Evolutionary conservation across 2,797 vertebrate species (phyloP), one percentile per base, ranked within the genome.

Genomic region (Allobates femoralis): DNA sequence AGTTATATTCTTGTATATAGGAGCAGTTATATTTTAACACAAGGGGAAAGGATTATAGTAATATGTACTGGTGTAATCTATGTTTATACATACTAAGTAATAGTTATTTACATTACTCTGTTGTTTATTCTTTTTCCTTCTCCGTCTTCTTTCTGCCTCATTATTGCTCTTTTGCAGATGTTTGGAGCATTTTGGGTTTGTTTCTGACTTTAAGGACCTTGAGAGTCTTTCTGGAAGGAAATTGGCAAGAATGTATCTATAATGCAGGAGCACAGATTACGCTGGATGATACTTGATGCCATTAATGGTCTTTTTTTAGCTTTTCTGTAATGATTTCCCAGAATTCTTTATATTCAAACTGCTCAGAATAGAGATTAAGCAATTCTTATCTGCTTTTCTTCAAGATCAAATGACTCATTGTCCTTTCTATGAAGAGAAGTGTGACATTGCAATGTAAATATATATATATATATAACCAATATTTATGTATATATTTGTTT

Each of bases 271-370:
- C 32, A 19, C 30, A 23, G 26, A 53, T 56, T 58, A 21, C 32
- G n/a, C 6, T 34, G 15, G 21, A 2, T 81, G 41, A 53, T 53
- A 32, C 41, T 67, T 69, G 30, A 67, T 51, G 46, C 46, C 46
- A 53, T 67, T 51, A 81, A 67, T 81, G 21, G 64, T 46, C 23
- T 62, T 62, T 64, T 26, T 79, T 46, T 41, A 62, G 55, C 30
- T 16, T 23, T 79, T 46, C 23, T 28, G 56, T 62, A 62, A 46
- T 14, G 21, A 28, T 64, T 79, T 41, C 77, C 56, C 55, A 62
- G 77, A 79, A 60, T 26, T 64, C 32, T 26, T 37, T 19, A 37
- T 32, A 50, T 28, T 16, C 3, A n/a, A 18, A 62, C 60, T 11
- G 26, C 60, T 64, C 37, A 19, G n/a, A 69, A 21, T 32, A 19